Percentiles rank a stretch among this genome's conserved stretches.
phyloP scores from a whole-genome alignment of 2,113 vertebrate genomes.

The Turdus rufiventris region DNA sequence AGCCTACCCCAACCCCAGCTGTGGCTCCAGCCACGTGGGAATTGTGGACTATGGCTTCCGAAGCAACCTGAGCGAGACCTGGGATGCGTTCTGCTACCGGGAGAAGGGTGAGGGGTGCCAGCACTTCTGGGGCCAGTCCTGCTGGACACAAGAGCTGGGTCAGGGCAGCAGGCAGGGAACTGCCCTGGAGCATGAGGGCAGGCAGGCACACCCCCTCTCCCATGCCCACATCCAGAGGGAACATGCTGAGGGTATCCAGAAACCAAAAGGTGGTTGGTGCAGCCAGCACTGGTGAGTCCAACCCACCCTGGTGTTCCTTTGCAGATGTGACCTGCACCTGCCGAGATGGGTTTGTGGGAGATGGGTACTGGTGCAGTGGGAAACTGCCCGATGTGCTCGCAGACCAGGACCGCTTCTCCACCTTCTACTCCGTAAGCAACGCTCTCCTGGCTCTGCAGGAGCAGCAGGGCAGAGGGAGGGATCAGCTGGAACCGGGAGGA shows the following conservation, averaged over 20 bases:
- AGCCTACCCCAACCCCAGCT: constrained; percentile 78
- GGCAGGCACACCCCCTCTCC: accelerated
- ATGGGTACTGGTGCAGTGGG: constrained; percentile 87
- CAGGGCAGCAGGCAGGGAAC: background rate
- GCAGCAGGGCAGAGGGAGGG: background rate
- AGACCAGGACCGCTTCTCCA: constrained; percentile 78
- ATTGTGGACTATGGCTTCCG: constrained; percentile 79
- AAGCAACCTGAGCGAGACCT: constrained; percentile 68
- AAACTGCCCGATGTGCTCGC: constrained; percentile 84
- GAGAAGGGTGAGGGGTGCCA: constrained; percentile 29
- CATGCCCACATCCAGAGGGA: accelerated
- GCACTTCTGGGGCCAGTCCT: background rate
- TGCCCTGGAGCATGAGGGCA: background rate
- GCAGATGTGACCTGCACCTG: constrained; percentile 86
- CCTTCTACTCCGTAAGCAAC: constrained; percentile 85
- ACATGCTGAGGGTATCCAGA: background rate
- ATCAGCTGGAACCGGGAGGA: accelerated
- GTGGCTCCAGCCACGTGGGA: constrained; percentile 83
- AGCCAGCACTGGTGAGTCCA: background rate
- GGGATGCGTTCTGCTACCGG: constrained; percentile 90
- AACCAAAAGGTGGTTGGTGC: background rate
- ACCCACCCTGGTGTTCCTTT: background rate
- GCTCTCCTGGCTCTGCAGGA: background rate
- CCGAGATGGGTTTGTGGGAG: constrained; percentile 78
- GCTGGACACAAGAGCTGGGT: background rate